Base-by-base conservation (phyloP, 2,888 invertebrate genomes). In the Ichneumon xanthorius region DNA sequence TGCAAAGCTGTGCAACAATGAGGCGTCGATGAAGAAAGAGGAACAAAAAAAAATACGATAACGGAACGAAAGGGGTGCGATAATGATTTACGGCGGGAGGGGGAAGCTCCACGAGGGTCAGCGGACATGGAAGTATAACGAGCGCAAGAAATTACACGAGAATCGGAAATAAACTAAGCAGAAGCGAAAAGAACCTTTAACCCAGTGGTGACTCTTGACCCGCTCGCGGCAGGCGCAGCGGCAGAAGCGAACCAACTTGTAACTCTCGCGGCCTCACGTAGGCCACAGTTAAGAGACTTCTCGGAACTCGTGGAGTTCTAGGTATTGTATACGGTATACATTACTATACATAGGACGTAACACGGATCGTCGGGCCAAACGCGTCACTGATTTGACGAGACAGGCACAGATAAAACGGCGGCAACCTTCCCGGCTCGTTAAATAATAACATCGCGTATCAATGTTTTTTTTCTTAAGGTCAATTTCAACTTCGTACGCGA, bases 171-270 rank as follows among this genome's bases (percentile, higher is more conserved):
- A 72, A 80, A 84, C 63, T 70, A 61, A 85, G 79, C 76, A 79
- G 53, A 79, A 77, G 63, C 79, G 67, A 79, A 63, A 73, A 72
- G 76, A 85, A 58, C 79, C 71, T 83, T 77, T 80, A 70, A 78
- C 83, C 86, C 73, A 80, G 67, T 37, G 73, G 14, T 80, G 80
- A 86, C 83, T 80, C 83, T 86, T 86, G 86, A 86, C 86, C 83
- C 75, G 77, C 5, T 40, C 30, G 45, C 16, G 53, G 72, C 37
- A 48, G 37, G 30, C 68, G 73, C 80, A 48, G 61, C 45, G 45
- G 61, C 70, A 67, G 67, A 53, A 67, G 11, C 71, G 73, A 48
- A 77, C 33, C 61, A 73, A 75, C 83, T 83, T 75, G 63, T 80
- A 68, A 82, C 79, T 80, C 76, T 65, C 80, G 71, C 80, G 80